Conservation (phyloP, 2,888 invertebrate species). For the Caenorhabditis macrosperma region DNA sequence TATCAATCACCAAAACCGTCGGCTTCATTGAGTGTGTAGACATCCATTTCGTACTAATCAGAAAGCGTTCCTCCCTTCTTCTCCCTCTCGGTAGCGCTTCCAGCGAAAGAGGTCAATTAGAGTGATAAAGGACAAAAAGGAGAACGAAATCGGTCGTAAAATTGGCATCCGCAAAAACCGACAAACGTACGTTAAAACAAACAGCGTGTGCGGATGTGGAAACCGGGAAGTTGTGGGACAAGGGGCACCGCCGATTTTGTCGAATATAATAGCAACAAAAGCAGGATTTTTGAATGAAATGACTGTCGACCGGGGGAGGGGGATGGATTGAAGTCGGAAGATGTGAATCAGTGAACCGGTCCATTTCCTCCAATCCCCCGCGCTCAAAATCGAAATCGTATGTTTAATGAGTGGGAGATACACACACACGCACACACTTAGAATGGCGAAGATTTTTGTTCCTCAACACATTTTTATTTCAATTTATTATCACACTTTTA, state of each 20-base stretch:
- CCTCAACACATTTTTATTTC: neutral
- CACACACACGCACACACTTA: too few species aligned
- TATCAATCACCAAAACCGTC: slow-evolving; percentile 42
- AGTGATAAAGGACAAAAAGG: slow-evolving; percentile 12
- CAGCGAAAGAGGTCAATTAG: slow-evolving; percentile 46
- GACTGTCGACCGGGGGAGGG: neutral
- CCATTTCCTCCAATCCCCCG: slow-evolving; percentile 18
- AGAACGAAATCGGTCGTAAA: too few species aligned
- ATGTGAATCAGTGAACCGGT: slow-evolving; percentile 55
- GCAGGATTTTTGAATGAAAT: slow-evolving; percentile 45
- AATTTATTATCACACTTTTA: neutral
- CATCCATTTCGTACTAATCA: neutral
- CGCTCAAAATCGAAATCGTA: slow-evolving; percentile 41
- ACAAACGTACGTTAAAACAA: slow-evolving; percentile 29
- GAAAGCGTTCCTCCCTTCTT: neutral
- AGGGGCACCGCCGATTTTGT: too few species aligned
- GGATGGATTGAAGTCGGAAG: slow-evolving; percentile 26
- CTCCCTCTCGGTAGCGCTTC: neutral
- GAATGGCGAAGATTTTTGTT: slow-evolving; percentile 23
- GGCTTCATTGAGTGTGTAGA: slow-evolving; percentile 8
- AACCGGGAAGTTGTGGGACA: too few species aligned
- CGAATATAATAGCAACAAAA: slow-evolving; percentile 1
- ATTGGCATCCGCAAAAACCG: neutral
- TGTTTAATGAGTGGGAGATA: slow-evolving; percentile 36
- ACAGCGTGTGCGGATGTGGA: neutral